These are phyloP conservation scores for Dissostichus mawsoni DNA, from an alignment of 2,113 vertebrate species.

Conservation along the genomic window DNA sequence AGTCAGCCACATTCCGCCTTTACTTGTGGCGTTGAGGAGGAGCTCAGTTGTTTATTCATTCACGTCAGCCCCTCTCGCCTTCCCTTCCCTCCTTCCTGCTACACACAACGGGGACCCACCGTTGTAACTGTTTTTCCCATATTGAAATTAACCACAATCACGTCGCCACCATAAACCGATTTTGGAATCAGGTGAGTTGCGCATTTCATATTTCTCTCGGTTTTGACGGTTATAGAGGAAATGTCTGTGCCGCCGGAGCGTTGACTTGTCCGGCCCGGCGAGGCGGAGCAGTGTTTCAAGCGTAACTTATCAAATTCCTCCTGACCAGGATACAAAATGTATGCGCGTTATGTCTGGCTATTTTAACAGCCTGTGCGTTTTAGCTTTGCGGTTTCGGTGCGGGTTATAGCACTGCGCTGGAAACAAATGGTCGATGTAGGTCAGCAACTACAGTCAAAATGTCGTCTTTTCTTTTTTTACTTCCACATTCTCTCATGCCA, in stretches of 20 bases:
- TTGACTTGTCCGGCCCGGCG: conserved; percentile 72
- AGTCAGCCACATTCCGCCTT: conserved; percentile 55
- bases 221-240: conserved; percentile 7
- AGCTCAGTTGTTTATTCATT: conserved; percentile 85
- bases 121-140: conserved; percentile 71
- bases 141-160: conserved; percentile 75
- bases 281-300: conserved; percentile 74
- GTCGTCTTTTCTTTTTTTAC: conserved; percentile 72
- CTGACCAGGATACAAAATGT: conserved; percentile 51
- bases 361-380: background rate
- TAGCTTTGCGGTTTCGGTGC: background rate
- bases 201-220: conserved; percentile 41
- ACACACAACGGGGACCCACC: conserved; percentile 79
- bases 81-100: conserved; percentile 84
- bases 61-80: conserved; percentile 81
- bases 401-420: conserved; percentile 23
- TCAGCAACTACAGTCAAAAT: conserved; percentile 78
- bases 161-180: conserved; percentile 85
- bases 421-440: conserved; percentile 68
- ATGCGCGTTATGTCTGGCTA: conserved; percentile 8
- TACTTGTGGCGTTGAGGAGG: conserved; percentile 73
- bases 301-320: conserved; percentile 80
- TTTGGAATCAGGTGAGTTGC: conserved; percentile 86
- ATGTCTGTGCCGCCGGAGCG: conserved; percentile 30
- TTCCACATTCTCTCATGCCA: conserved; percentile 76